phyloP scores from a whole-genome alignment of 2,113 vertebrate genomes.

The Xyliphius kryptos region DNA sequence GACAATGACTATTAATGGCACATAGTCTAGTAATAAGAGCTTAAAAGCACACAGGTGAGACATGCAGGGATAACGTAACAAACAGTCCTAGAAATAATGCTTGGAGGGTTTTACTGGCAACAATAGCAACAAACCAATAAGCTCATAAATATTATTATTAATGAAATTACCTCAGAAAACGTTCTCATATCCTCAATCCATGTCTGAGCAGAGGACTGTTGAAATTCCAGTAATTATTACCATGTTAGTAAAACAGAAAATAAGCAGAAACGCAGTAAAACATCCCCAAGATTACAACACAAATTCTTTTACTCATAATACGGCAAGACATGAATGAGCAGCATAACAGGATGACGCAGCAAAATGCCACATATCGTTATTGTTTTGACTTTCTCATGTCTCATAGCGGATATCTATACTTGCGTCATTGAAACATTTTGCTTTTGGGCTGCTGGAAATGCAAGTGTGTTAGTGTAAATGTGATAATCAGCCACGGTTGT shows the following conservation, averaged over 20 bases:
- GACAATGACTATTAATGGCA: neutral
- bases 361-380: neutral
- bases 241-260: neutral
- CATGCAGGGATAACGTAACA: neutral
- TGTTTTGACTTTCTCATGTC: neutral
- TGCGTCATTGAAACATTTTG: neutral
- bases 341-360: neutral
- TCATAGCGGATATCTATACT: neutral
- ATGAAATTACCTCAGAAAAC: neutral
- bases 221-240: neutral
- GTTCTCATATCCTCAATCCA: neutral
- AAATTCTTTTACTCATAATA: neutral
- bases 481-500: too few relatives aligned
- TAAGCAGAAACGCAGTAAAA: neutral
- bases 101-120: neutral
- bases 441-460: neutral
- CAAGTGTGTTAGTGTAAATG: too few relatives aligned
- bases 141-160: neutral
- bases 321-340: neutral
- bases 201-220: neutral
- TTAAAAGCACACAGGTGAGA: neutral
- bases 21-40: neutral
- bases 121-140: neutral
- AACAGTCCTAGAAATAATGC: neutral
- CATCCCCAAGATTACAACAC: neutral